phyloP scores from a whole-genome alignment of 1,140 invertebrate species.

The Piezodorus guildinii region DNA sequence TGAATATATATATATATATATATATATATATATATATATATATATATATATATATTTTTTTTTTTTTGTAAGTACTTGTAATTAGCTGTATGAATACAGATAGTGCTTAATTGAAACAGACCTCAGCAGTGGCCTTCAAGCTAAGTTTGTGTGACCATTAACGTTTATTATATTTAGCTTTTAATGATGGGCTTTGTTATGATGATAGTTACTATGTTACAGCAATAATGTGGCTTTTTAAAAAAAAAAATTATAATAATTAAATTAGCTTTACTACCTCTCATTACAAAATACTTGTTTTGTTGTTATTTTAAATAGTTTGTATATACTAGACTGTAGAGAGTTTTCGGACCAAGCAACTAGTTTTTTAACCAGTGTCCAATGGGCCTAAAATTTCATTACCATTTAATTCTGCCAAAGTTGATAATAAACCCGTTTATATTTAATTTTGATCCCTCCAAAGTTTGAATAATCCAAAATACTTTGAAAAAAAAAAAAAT shows the following conservation, averaged over 20 bases:
- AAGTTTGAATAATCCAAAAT: neutral
- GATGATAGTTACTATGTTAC: too few species aligned
- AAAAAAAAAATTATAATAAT: too few species aligned
- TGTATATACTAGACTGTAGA: slow-evolving; percentile 3
- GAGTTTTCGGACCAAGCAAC: slow-evolving; percentile 7
- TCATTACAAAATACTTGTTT: neutral
- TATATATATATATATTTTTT: too few species aligned
- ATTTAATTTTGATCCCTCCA: slow-evolving; percentile 12
- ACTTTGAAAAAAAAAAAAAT: neutral
- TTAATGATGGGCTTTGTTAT: neutral
- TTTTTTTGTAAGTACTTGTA: too few species aligned
- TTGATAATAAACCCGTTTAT: slow-evolving; percentile 3
- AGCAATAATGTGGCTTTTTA: too few species aligned
- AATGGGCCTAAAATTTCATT: neutral
- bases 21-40: too few species aligned
- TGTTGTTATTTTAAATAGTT: neutral
- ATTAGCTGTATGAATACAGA: too few species aligned
- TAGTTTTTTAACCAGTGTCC: neutral
- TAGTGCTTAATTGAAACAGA: neutral
- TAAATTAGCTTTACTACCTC: too few species aligned
- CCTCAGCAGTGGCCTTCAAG: slow-evolving; percentile 6
- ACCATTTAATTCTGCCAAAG: neutral
- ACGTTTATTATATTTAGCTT: neutral
- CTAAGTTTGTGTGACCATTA: neutral
- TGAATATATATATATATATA: too few species aligned